Base-by-base conservation (phyloP, 2,113 vertebrate genomes). In the Solea solea region DNA sequence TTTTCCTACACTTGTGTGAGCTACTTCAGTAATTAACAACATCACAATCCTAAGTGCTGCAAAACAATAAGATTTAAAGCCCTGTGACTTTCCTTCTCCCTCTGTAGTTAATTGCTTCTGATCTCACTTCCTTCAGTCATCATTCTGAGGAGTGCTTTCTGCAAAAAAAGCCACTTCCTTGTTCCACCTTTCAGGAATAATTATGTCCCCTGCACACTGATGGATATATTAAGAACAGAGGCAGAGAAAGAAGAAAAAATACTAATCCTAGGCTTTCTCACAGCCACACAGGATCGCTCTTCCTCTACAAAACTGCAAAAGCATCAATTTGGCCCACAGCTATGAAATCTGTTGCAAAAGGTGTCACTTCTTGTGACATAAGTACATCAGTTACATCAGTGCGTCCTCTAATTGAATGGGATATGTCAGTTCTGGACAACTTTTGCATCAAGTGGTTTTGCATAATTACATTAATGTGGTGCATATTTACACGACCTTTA, bases 391-490 rank as follows among this genome's bases (percentile, higher is more conserved):
- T 84, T 83, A 73, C 65, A 80, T 83, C 64, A 65, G 66, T 50
- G 61, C 76, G 49, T 61, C 81, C 48, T 50, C 68, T 90, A 89
- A 93, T 86, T 90, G 87, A 90, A 84, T 85, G 69, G 85, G 72
- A 86, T 72, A 46, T 84, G 89, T 90, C 90, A 83, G 61, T 68
- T 87, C 72, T 83, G 75, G 79, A 73, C 71, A 79, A 81, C 79
- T 76, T 83, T 79, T 64, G 46, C 64, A 61, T 56, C 56, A 4
- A 13, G 76, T 70, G 49, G 73, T 73, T 86, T 90, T 86, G 90
- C 90, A 93, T 92, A 90, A 91, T 91, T 86, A 83, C 78, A 84
- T 91, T 90, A 89, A 90, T 90, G 78, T 82, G 82, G 72, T 74
- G 77, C 74, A 82, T 89, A 89, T 89, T 92, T 90, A 83, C 72